Conservation (phyloP, 35 echinoderm and acorn worm species). For the Acanthaster planci region DNA sequence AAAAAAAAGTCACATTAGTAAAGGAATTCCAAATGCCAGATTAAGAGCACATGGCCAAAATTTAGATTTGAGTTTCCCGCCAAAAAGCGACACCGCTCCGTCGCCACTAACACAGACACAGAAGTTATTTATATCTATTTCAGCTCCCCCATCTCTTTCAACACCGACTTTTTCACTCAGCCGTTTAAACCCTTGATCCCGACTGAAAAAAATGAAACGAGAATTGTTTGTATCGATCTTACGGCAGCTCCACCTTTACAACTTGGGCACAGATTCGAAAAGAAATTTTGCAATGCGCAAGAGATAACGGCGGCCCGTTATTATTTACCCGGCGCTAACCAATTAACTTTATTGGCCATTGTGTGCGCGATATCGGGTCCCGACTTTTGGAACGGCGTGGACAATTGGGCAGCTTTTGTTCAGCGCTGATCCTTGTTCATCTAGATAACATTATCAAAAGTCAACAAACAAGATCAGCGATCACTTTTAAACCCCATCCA, state of each 20-base stretch:
- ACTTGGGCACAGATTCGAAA: neutral
- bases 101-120: too few species aligned
- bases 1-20: too few species aligned
- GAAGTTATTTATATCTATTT: too few species aligned
- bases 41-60: too few species aligned
- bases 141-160: too few species aligned
- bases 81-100: too few species aligned
- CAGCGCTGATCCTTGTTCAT: neutral
- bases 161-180: too few species aligned
- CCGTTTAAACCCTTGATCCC: too few species aligned
- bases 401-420: neutral
- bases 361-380: neutral
- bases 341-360: slow-evolving; percentile 29
- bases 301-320: neutral
- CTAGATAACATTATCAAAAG: neutral
- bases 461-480: neutral
- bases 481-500: neutral
- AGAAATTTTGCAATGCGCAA: neutral
- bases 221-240: too few species aligned
- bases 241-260: neutral
- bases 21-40: too few species aligned
- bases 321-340: neutral
- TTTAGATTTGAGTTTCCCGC: too few species aligned
- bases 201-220: too few species aligned
- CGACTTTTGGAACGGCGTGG: neutral